Conservation (phyloP, 2,888 invertebrate genomes). For the Andrena hattorfiana region DNA sequence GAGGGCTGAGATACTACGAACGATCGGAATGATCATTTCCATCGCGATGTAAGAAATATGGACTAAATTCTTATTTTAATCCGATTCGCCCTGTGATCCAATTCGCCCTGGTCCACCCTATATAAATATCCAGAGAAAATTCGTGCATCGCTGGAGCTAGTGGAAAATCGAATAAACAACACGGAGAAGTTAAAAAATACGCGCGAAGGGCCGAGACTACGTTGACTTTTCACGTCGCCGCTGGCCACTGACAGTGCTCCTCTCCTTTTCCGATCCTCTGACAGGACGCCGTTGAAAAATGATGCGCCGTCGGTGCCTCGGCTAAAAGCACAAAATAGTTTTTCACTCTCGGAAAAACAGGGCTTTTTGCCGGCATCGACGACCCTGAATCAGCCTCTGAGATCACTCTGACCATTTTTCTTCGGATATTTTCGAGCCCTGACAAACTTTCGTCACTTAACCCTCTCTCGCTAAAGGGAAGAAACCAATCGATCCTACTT, state of each 20-base stretch:
- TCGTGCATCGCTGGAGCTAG: not conserved
- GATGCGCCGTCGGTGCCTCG: slow-evolving; percentile 79
- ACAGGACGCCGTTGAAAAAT: slow-evolving; percentile 82
- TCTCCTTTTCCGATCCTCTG: slow-evolving; percentile 57
- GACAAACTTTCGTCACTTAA: slow-evolving; percentile 1
- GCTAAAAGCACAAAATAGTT: slow-evolving; percentile 80
- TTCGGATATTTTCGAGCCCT: slow-evolving; percentile 20
- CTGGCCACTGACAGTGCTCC: slow-evolving; percentile 60
- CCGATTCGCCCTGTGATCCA: no score
- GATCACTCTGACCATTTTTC: slow-evolving; percentile 26
- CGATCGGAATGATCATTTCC: no score
- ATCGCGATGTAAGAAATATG: no score
- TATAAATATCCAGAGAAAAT: no score
- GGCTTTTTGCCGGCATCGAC: slow-evolving; percentile 62
- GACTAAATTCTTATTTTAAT: no score
- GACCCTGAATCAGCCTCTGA: slow-evolving; percentile 55
- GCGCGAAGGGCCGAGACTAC: slow-evolving; percentile 48
- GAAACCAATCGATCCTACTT: not conserved
- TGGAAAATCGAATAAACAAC: slow-evolving; percentile 20
- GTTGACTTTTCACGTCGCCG: slow-evolving; percentile 78
- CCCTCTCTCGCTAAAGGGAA: not conserved
- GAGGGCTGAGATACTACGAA: no score
- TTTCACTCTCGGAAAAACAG: slow-evolving; percentile 76
- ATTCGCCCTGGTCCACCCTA: no score
- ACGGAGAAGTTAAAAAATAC: slow-evolving; percentile 46